Conservation (phyloP, 2,888 invertebrate genomes). For the Acronicta psi region DNA sequence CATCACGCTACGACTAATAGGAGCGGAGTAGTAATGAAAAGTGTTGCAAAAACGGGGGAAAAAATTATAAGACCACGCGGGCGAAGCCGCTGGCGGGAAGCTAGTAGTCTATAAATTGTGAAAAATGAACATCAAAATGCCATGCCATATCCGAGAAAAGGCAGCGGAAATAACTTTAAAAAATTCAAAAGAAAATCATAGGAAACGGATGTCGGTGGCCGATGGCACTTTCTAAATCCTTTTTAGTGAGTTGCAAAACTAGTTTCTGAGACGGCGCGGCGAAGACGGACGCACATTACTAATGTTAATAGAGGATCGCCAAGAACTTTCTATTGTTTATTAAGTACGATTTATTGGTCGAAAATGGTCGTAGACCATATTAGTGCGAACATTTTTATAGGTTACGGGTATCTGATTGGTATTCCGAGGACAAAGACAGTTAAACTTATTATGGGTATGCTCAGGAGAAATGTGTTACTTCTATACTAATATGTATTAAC, state of each 20-base stretch:
- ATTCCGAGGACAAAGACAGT: slow-evolving; percentile 24
- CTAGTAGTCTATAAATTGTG: not conserved
- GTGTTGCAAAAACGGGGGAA: too few relatives aligned
- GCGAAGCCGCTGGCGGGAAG: too few relatives aligned
- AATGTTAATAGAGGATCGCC: slow-evolving; percentile 44
- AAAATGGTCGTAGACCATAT: slow-evolving; percentile 25
- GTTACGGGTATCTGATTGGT: slow-evolving; percentile 33
- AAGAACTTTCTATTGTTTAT: slow-evolving; percentile 71
- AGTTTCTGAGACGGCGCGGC: slow-evolving; percentile 58
- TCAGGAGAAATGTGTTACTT: not conserved
- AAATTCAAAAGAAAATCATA: slow-evolving; percentile 45
- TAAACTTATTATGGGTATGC: slow-evolving; percentile 2
- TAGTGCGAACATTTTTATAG: slow-evolving; percentile 25
- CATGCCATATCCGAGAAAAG: slow-evolving; percentile 15
- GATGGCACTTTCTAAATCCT: slow-evolving; percentile 78
- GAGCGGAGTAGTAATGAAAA: too few relatives aligned
- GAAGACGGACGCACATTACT: slow-evolving; percentile 57
- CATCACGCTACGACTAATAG: too few relatives aligned
- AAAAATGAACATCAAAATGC: not conserved
- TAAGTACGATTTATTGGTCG: slow-evolving; percentile 38
- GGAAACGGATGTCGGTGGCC: slow-evolving; percentile 43
- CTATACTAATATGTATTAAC: too few relatives aligned
- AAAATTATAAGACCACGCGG: too few relatives aligned
- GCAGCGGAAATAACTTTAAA: slow-evolving; percentile 25
- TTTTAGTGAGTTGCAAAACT: slow-evolving; percentile 74